phyloP scores from a whole-genome alignment of 1,140 invertebrate species.

The Parasteatoda tepidariorum region DNA sequence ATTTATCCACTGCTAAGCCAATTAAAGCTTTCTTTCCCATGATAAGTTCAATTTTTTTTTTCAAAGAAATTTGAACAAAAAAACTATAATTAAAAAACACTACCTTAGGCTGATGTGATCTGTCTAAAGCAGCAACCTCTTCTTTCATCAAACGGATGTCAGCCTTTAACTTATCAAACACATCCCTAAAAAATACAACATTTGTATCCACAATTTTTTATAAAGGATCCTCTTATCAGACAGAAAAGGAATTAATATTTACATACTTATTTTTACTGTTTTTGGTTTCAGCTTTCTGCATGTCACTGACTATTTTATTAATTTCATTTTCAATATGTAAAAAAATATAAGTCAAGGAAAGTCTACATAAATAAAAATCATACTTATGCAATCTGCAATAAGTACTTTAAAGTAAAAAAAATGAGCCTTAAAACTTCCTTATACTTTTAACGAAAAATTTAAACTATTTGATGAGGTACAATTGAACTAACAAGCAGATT shows the following conservation, averaged over 20 bases:
- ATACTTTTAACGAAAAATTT: too few relatives aligned
- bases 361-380: too few relatives aligned
- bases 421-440: too few relatives aligned
- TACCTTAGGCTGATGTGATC: conserved; percentile 87
- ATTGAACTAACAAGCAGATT: too few relatives aligned
- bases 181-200: conserved; percentile 75
- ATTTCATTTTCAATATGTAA: conserved; percentile 80
- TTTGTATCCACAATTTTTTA: not conserved
- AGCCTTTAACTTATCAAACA: conserved; percentile 96
- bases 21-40: too few relatives aligned
- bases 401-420: too few relatives aligned
- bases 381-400: too few relatives aligned
- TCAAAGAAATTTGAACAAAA: too few relatives aligned
- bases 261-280: conserved; percentile 93
- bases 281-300: conserved; percentile 97
- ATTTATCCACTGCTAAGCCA: too few relatives aligned
- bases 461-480: too few relatives aligned
- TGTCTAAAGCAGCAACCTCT: conserved; percentile 89
- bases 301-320: conserved; percentile 92
- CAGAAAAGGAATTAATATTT: not conserved
- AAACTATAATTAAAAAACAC: too few relatives aligned
- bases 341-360: conserved; percentile 51
- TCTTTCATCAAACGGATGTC: conserved; percentile 96
- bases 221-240: not conserved
- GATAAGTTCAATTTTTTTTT: too few relatives aligned